A percentile compares a stretch with the other conserved stretches of the same genome.
Conservation (phyloP, 2,888 invertebrate species). For the Atethmia centrago region DNA sequence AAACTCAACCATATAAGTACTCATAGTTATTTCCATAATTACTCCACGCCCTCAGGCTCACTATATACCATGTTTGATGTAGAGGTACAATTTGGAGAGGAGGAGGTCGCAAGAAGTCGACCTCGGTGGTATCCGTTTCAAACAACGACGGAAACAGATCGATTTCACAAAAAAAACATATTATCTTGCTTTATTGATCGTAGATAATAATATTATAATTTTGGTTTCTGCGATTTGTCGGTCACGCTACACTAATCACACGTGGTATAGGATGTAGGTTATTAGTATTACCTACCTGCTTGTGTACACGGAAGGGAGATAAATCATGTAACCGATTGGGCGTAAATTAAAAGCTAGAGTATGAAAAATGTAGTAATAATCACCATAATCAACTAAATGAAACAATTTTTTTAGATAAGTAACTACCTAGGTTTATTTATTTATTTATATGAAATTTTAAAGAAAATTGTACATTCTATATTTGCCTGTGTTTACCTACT, state of each 20-base stretch:
- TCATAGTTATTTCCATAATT: neutral
- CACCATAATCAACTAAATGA: neutral
- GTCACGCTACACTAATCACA: slow-evolving; percentile 52
- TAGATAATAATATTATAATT: slow-evolving; percentile 57
- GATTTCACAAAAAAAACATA: slow-evolving; percentile 73
- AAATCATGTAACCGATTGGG: slow-evolving; percentile 3
- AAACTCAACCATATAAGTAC: neutral
- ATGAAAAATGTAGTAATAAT: neutral
- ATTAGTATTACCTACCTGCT: neutral
- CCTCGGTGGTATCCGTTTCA: slow-evolving; percentile 83
- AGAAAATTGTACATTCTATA: neutral
- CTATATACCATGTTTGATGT: neutral
- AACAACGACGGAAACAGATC: slow-evolving; percentile 78
- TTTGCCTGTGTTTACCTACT: neutral
- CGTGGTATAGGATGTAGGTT: slow-evolving; percentile 15
- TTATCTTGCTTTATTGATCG: slow-evolving; percentile 56
- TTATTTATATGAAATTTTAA: neutral
- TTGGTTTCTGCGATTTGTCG: slow-evolving; percentile 45
- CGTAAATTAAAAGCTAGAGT: neutral
- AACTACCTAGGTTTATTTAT: too few relatives aligned
- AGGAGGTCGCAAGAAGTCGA: slow-evolving; percentile 71
- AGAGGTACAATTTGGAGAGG: slow-evolving; percentile 31
- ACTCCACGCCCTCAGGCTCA: slow-evolving; percentile 4
- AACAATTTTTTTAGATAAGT: neutral
- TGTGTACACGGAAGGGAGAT: slow-evolving; percentile 37